These are phyloP conservation scores for Cyrtonyx montezumae DNA, from an alignment of 2,113 vertebrate species.

Conservation along the genomic window DNA sequence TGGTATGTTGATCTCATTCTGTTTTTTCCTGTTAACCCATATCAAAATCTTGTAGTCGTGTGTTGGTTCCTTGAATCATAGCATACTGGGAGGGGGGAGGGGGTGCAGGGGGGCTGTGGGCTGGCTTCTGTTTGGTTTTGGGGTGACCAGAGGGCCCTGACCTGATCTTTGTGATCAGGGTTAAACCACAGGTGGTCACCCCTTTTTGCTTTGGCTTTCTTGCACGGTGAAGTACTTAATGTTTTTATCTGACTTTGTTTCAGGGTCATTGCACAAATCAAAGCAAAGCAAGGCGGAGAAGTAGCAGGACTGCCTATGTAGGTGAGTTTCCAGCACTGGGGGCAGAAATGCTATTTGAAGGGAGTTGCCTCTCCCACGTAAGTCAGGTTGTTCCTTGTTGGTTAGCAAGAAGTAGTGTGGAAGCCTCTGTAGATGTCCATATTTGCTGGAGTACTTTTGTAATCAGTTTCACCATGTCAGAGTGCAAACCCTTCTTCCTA, in stretches of 20 bases:
- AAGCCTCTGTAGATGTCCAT: not conserved
- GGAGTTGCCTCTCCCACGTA: not conserved
- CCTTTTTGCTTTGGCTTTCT: not conserved
- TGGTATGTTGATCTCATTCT: not conserved
- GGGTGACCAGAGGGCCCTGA: not conserved
- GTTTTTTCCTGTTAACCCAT: not conserved
- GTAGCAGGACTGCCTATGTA: conserved; percentile 27
- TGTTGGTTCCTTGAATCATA: not conserved
- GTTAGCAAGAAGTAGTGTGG: accelerated
- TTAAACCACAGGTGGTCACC: not conserved
- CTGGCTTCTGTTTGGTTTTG: not conserved
- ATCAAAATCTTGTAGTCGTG: not conserved
- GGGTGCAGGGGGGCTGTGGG: not conserved
- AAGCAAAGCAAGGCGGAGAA: not conserved
- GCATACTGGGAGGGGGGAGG: not conserved
- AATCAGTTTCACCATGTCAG: not conserved
- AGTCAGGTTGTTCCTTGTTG: not conserved
- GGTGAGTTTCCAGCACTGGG: conserved; percentile 42
- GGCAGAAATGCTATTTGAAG: not conserved
- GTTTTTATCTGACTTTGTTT: conserved; percentile 5
- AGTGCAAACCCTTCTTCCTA: not conserved
- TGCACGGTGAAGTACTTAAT: accelerated
- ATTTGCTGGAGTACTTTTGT: accelerated
- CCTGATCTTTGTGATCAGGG: not conserved
- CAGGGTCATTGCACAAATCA: conserved; percentile 5